A percentile compares a stretch with the other conserved stretches of the same genome.
Conservation (phyloP, 2,888 invertebrate species). For the Cephus nigrinus region DNA sequence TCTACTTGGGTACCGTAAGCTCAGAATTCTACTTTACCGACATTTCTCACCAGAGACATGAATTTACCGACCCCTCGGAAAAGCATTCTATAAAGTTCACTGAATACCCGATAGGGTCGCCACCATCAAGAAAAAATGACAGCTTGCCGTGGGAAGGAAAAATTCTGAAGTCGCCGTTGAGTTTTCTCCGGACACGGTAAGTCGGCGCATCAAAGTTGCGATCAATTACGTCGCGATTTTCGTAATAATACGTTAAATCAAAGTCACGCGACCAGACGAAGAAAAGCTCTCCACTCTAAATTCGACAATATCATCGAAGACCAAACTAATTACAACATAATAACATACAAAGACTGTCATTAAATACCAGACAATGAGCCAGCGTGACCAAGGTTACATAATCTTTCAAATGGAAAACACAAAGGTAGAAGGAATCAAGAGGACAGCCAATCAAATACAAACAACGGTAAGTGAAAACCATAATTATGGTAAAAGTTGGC, state of each 20-base stretch:
- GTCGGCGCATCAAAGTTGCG: background rate
- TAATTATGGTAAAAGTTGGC: background rate
- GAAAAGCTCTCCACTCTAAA: background rate
- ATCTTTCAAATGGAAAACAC: background rate
- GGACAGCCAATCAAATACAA: background rate
- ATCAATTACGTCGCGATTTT: background rate
- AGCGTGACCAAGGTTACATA: background rate
- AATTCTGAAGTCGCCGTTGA: conserved; percentile 1
- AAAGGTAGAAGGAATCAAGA: background rate
- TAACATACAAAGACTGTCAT: background rate
- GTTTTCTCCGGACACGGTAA: conserved; percentile 6
- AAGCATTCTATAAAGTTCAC: conserved; percentile 36
- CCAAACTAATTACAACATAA: background rate
- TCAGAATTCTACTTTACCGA: conserved; percentile 31
- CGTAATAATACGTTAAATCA: background rate
- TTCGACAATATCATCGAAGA: background rate
- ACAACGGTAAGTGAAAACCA: background rate
- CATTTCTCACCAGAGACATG: conserved; percentile 16
- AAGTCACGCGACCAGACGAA: background rate
- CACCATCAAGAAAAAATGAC: conserved; percentile 33
- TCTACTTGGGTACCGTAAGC: background rate
- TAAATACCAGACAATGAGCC: background rate
- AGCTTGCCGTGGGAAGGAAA: conserved; percentile 2
- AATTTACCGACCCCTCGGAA: conserved; percentile 41
- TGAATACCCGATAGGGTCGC: conserved; percentile 47